Evolutionary conservation across 2,797 vertebrate species (phyloP).

Genomic region (Acrossocheilus fasciatus): DNA sequence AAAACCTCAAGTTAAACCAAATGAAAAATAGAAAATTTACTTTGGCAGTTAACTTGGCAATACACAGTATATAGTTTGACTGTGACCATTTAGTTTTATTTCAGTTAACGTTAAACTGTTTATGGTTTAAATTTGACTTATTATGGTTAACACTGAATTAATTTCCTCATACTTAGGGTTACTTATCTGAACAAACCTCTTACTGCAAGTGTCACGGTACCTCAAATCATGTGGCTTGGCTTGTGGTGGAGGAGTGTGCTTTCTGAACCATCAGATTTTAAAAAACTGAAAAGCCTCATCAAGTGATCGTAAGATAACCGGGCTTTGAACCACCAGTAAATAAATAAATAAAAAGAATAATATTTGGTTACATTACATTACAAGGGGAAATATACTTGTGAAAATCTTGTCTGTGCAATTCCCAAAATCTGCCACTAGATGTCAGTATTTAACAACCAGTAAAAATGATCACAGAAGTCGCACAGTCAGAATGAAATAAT

Average conservation of each 20-base stretch:
- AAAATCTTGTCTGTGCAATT: background rate
- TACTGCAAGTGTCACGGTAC: background rate
- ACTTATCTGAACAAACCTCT: background rate
- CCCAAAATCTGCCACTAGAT: slow-evolving; percentile 31
- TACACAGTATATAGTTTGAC: too few species aligned
- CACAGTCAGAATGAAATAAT: background rate
- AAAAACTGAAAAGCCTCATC: background rate
- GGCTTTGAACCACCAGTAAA: background rate
- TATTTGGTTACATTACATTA: background rate
- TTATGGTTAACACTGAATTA: background rate
- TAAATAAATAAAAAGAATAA: background rate
- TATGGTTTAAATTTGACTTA: too few species aligned
- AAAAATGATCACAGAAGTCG: background rate
- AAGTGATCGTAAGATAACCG: background rate
- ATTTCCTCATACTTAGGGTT: background rate
- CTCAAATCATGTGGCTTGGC: background rate
- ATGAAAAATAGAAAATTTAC: too few species aligned
- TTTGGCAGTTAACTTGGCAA: too few species aligned
- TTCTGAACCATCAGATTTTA: background rate
- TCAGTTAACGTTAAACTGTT: background rate
- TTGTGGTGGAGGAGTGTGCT: background rate
- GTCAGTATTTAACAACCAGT: slow-evolving; percentile 41
- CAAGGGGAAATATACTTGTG: background rate
- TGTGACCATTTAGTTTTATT: background rate
- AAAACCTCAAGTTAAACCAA: too few species aligned